These are phyloP conservation scores for Ferdinandea cuprea DNA, from an alignment of 2,888 invertebrate species.

Conservation along the genomic window DNA sequence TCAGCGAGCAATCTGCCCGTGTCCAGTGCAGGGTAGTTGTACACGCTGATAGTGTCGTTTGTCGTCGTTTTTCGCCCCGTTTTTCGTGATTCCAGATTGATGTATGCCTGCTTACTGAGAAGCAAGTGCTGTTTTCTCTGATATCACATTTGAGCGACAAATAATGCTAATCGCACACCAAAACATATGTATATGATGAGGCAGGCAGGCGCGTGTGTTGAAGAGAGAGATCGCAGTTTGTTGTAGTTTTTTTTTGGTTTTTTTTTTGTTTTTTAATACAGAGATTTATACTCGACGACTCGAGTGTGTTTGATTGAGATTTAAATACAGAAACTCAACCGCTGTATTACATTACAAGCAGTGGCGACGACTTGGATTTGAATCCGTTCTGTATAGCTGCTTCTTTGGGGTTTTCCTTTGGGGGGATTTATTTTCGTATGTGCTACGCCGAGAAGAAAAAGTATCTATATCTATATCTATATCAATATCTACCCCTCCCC, in stretches of 20 bases:
- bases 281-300: conserved; percentile 1
- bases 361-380: conserved; percentile 4
- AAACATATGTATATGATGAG: conserved; percentile 35
- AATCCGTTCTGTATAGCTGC: conserved; percentile 7
- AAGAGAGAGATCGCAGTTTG: conserved; percentile 52
- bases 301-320: conserved; percentile 35
- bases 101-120: conserved; percentile 69
- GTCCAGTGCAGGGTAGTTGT: conserved; percentile 26
- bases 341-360: neutral
- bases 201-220: conserved; percentile 10
- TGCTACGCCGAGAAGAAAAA: neutral
- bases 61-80: conserved; percentile 26
- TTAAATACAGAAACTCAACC: conserved; percentile 20
- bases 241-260: conserved; percentile 14
- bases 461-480: too few relatives aligned
- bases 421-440: neutral
- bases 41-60: conserved; percentile 4
- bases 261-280: conserved; percentile 6
- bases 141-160: conserved; percentile 69
- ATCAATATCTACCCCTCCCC: neutral
- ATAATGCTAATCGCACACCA: conserved; percentile 64
- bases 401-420: conserved; percentile 5
- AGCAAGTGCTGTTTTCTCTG: conserved; percentile 65
- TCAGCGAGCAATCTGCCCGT: conserved; percentile 40
- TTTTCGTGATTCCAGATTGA: conserved; percentile 72